A percentile compares a stretch with the other conserved stretches of the same genome.
Conservation (phyloP, 2,888 invertebrate species). For the Synergus gifuensis region DNA sequence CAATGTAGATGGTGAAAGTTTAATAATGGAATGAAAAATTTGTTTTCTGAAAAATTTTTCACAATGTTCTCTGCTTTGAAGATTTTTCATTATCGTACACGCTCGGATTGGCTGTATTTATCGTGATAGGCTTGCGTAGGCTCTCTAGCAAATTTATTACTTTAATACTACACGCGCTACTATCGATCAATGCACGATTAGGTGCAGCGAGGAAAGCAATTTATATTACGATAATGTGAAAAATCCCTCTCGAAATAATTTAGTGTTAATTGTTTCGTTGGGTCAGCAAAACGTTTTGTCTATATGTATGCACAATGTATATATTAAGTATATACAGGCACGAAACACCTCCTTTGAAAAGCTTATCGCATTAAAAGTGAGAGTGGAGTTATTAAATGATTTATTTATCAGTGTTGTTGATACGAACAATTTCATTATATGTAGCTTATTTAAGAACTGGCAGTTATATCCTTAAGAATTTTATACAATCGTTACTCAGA, state of each 20-base stretch:
- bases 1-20: not conserved
- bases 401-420: not conserved
- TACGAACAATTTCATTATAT: not conserved
- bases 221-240: constrained; percentile 36
- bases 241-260: constrained; percentile 30
- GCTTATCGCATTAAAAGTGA: not conserved
- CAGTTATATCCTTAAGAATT: too few species aligned
- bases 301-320: too few species aligned
- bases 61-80: constrained; percentile 34
- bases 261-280: constrained; percentile 33
- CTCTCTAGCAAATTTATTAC: constrained; percentile 32
- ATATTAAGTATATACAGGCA: not conserved
- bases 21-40: not conserved
- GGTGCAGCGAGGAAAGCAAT: constrained; percentile 16
- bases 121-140: constrained; percentile 39
- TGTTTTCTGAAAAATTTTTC: not conserved
- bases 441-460: not conserved
- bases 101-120: constrained; percentile 32
- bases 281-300: not conserved
- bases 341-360: not conserved
- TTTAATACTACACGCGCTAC: constrained; percentile 34
- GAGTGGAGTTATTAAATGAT: not conserved
- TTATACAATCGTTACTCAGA: not conserved
- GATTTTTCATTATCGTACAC: constrained; percentile 38
- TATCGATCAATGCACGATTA: constrained; percentile 35